Conservation (phyloP, 1,140 invertebrate species). For the Glomeris maerens region DNA sequence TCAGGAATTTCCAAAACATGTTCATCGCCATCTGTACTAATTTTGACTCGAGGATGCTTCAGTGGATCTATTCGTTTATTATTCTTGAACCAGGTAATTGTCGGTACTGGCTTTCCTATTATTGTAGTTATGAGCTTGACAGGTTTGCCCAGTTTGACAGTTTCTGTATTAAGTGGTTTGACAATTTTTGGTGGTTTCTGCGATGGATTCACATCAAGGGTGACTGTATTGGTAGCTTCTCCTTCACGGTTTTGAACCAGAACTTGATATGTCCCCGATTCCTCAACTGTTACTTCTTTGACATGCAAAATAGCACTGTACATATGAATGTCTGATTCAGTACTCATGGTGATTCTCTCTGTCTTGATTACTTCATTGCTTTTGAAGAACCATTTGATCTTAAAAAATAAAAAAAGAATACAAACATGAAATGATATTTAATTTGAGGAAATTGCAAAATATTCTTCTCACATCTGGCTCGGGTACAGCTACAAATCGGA, state of each 20-base stretch:
- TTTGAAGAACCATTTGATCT: conserved; percentile 63
- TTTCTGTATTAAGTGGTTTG: conserved; percentile 55
- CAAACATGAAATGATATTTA: too few species aligned
- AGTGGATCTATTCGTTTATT: conserved; percentile 38
- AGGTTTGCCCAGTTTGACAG: conserved; percentile 60
- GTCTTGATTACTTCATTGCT: conserved; percentile 50
- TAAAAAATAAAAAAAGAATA: conserved; percentile 1
- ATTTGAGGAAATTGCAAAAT: background rate
- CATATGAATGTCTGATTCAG: conserved; percentile 76
- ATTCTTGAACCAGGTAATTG: conserved; percentile 62
- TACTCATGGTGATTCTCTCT: conserved; percentile 49
- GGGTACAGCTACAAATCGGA: conserved; percentile 70
- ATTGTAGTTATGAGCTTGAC: conserved; percentile 59
- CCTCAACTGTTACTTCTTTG: conserved; percentile 52
- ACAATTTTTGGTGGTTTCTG: conserved; percentile 60
- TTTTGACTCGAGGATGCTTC: conserved; percentile 26
- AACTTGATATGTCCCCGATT: conserved; percentile 79
- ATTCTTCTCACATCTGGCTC: conserved; percentile 49
- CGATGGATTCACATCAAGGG: conserved; percentile 42
- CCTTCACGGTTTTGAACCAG: conserved; percentile 78
- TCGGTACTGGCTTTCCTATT: conserved; percentile 62
- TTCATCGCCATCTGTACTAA: conserved; percentile 49
- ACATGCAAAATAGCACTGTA: conserved; percentile 69
- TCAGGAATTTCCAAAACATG: conserved; percentile 51
- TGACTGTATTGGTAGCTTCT: conserved; percentile 63